Base-by-base conservation (phyloP, 2,888 invertebrate species). In the Notocelia uddmanniana region DNA sequence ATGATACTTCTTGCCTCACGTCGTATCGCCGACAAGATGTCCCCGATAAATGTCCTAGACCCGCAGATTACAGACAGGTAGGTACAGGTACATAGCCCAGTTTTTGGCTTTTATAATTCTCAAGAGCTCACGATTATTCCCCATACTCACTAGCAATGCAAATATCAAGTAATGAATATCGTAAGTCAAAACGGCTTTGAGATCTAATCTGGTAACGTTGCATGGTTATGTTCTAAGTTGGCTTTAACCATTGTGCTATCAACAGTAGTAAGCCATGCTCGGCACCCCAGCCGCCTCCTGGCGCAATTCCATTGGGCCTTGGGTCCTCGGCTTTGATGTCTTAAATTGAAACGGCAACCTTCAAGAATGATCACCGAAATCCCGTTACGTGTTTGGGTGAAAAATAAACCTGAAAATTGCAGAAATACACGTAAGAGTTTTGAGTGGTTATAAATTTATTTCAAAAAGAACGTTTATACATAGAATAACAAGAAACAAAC, bases 231-330 rank as follows among this genome's bases (percentile, higher is more conserved):
- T 3, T 57, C 26, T 34, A 75, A 74, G 15, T 74, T 73, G 8
- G 68, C 19, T 52, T 74, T 74, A 6, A 84, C 64, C 6, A 85
- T 74, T 55, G 76, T 71, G 55, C 80, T 64, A 0, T 79, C 75
- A 26, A 79, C 31, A 5, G 85, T 81, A 19, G 77, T 75, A 19
- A 83, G 48, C 0, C 79, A 74, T 3, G 83, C 81, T 1, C 74
- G 74, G 68, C 83, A 83, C 1, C 79, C 79, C 3, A 67, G 45
- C 2, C 71, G 71, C 69, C 77, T 79, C 54, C 81, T 80, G 18
- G 80, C 75, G 68, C 89, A 90, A 45, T 79, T 83, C 89, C 89
- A 90, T 3, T 82, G 76, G 0, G 80, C 80, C 58, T 79, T 80
- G 0, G 76, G 63, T 6, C 87, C 86, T 23, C 63, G 75, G 37